Evolutionary conservation across 2,888 invertebrate genomes (phyloP), one percentile per base, ranked within the genome.

Genomic region (Leptopilina drosophilae): DNA sequence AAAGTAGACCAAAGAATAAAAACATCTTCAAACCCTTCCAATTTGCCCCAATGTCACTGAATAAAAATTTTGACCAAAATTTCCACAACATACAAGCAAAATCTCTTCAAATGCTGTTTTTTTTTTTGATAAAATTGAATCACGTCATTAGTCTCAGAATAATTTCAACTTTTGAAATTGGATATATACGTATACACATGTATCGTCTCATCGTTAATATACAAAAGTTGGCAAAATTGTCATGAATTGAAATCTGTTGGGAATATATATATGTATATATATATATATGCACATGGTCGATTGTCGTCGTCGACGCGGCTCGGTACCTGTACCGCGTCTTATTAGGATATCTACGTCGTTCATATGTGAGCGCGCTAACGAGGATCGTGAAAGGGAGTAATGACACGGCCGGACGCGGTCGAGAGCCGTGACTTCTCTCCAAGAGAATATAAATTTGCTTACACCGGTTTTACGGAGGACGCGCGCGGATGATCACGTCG

Each of bases 321-420:
- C 14, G 65, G 79, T 82, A 76, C 81, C 79, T 79, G 81, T 49
- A 67, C 80, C 26, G 62, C 80, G 81, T 82, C 83, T 86, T 86
- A 85, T 86, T 85, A 84, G 84, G 83, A 83, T 82, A 85, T 84
- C 81, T 83, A 82, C 82, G 85, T 82, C 83, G 84, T 84, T 84
- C 83, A 84, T 82, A 83, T 83, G 82, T 82, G 83, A 82, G 79
- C 80, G 84, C 82, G 85, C 87, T 89, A 89, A 89, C 89, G 88
- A 90, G 89, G 83, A 87, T 87, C 88, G 85, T 87, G 88, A 90
- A 89, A 88, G 87, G 88, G 89, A 88, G 88, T 89, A 90, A 90
- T 89, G 90, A 90, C 89, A 89, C 86, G 87, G 86, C 87, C 86
- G 86, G 88, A 89, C 88, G 88, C 87, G 88, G 87, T 88, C 86